phyloP scores from a whole-genome alignment of 2,888 invertebrate genomes.

The Clusia tigrina region DNA sequence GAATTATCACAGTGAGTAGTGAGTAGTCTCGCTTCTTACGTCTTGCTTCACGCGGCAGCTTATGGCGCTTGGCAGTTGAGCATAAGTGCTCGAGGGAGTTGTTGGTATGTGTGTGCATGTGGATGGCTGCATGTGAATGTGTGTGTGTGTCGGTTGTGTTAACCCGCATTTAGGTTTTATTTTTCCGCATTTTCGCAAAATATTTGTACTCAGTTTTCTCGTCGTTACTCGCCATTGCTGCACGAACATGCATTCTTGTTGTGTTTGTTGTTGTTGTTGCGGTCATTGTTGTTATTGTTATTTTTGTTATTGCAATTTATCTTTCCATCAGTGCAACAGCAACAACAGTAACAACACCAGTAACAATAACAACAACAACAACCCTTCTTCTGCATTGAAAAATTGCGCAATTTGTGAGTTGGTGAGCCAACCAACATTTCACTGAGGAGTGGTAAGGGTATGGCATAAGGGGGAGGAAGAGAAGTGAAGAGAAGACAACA shows the following conservation, averaged over 20 bases:
- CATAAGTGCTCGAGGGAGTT: not conserved
- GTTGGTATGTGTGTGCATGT: conserved; percentile 5
- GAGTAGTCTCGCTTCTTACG: conserved; percentile 22
- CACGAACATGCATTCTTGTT: not conserved
- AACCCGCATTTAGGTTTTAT: conserved; percentile 38
- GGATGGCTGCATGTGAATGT: too few relatives aligned
- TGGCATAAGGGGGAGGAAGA: not conserved
- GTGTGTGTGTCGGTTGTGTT: too few relatives aligned
- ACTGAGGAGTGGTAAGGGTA: not conserved
- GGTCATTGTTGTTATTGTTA: not conserved
- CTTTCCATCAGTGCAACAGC: conserved; percentile 12
- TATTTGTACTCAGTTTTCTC: not conserved
- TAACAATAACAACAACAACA: too few relatives aligned
- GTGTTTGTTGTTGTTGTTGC: too few relatives aligned
- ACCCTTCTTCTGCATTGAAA: conserved; percentile 31
- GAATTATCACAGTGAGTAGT: conserved; percentile 39
- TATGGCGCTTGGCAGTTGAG: not conserved
- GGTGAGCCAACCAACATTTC: not conserved
- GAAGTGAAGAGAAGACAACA: too few relatives aligned
- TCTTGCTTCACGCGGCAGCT: not conserved
- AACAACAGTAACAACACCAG: too few relatives aligned
- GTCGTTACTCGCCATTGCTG: not conserved
- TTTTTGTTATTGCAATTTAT: not conserved
- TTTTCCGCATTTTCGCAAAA: conserved; percentile 34
- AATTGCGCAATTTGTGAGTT: conserved; percentile 36